Evolutionary conservation across 2,113 vertebrate genomes (phyloP).

Genomic region (human): GRCh38 chr5:162942001-162942500

Average conservation of each 20-base stretch:
- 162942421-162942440: not conserved
- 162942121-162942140: constrained; percentile 42
- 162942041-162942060: constrained; percentile 20
- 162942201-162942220: constrained; percentile 54
- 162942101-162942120: constrained; percentile 64
- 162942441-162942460: not conserved
- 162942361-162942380: not conserved
- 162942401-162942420: not conserved
- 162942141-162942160: constrained; percentile 66
- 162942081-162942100: constrained; percentile 54
- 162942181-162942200: not conserved
- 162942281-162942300: not conserved
- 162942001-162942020: not conserved
- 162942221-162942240: not conserved
- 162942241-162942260: not conserved
- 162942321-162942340: not conserved
- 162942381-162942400: not conserved
- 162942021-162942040: constrained; percentile 29
- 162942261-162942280: not conserved
- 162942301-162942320: not conserved
- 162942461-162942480: not conserved
- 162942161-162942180: constrained; percentile 43
- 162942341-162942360: not conserved
- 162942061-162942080: constrained; percentile 4
- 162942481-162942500: not conserved